phyloP scores from a whole-genome alignment of 1,140 invertebrate genomes.

The Spodoptera frugiperda region DNA sequence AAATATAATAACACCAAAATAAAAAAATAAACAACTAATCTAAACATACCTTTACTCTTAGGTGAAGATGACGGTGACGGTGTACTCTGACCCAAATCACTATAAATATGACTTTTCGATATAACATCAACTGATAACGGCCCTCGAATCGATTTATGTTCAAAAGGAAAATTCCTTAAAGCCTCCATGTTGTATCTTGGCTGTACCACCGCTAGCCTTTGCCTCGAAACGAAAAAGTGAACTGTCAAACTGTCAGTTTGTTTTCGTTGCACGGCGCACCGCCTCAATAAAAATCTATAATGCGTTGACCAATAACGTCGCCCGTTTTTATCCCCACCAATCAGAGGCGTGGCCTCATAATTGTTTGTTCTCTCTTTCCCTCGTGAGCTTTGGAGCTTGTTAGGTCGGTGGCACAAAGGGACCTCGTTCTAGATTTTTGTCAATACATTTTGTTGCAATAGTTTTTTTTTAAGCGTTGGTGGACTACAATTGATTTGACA shows the following conservation, averaged over 20 bases:
- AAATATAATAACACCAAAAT: neutral
- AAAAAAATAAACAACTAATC: neutral
- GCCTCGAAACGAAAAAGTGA: constrained; percentile 65
- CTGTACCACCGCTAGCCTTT: constrained; percentile 44
- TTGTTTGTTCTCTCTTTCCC: constrained; percentile 68
- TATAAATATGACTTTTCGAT: constrained; percentile 59
- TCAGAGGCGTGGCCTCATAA: constrained; percentile 69
- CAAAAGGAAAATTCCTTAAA: constrained; percentile 58
- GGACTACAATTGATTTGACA: constrained; percentile 32
- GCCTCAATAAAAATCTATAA: constrained; percentile 82
- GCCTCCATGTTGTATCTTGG: constrained; percentile 60
- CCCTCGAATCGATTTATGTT: constrained; percentile 61
- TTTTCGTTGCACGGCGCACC: constrained; percentile 56
- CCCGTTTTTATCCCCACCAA: constrained; percentile 70
- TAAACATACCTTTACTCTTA: constrained; percentile 70
- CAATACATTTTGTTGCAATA: constrained; percentile 1
- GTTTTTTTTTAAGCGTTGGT: constrained; percentile 27
- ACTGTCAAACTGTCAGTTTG: constrained; percentile 71
- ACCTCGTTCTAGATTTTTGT: constrained; percentile 38
- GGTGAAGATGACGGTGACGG: constrained; percentile 74
- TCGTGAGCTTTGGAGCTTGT: constrained; percentile 71
- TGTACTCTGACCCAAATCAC: constrained; percentile 63
- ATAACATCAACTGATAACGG: constrained; percentile 66
- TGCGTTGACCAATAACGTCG: constrained; percentile 74
- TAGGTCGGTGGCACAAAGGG: constrained; percentile 62